These are phyloP conservation scores for Montipora capitata DNA, from an alignment of 92 coral and sea anemone genomes.

Conservation along the genomic window DNA sequence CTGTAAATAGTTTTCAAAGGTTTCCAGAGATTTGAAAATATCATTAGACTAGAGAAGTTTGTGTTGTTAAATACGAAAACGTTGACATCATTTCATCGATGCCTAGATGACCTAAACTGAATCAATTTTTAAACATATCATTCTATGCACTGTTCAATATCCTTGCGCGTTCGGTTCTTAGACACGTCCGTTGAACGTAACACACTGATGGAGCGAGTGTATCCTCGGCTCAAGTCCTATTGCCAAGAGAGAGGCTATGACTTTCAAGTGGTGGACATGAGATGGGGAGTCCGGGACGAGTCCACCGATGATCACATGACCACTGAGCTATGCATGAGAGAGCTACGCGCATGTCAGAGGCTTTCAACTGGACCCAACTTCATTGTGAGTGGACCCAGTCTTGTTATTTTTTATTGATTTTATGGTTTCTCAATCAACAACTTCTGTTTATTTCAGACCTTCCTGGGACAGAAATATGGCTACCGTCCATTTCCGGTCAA, in stretches of 20 bases:
- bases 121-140: background rate
- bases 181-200: constrained; percentile 89
- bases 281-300: constrained; percentile 98
- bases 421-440: background rate
- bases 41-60: background rate
- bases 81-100: background rate
- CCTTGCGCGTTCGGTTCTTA: background rate
- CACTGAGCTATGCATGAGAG: constrained; percentile 91
- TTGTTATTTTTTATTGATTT: too few relatives aligned
- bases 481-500: constrained; percentile 92
- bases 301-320: constrained; percentile 96
- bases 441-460: constrained; percentile 64
- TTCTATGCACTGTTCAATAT: background rate
- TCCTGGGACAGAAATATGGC: constrained; percentile 93
- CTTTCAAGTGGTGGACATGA: constrained; percentile 95
- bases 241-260: constrained; percentile 94
- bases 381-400: constrained; percentile 63
- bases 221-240: constrained; percentile 88
- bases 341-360: constrained; percentile 90
- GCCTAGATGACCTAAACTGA: background rate
- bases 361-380: constrained; percentile 94
- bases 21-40: background rate
- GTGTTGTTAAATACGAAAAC: background rate
- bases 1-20: background rate
- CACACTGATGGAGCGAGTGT: constrained; percentile 88